Conservation (phyloP, 1,140 invertebrate species). For the Atta texana region DNA sequence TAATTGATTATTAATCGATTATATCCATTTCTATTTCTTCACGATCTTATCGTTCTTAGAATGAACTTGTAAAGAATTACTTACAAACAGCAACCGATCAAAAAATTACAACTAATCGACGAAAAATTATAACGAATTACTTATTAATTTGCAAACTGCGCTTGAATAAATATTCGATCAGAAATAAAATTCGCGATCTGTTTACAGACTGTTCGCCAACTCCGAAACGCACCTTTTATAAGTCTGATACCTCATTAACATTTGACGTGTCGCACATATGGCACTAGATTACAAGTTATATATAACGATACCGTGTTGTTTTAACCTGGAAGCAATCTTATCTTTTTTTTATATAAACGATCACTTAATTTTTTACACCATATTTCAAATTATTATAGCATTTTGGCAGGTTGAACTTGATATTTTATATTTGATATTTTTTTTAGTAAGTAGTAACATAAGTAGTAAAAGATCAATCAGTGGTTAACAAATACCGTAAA, state of each 20-base stretch:
- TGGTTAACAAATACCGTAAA: background rate
- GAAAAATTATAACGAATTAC: background rate
- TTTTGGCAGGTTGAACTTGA: too few species aligned
- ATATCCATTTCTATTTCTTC: too few species aligned
- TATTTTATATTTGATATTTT: background rate
- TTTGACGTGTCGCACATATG: background rate
- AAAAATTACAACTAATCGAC: background rate
- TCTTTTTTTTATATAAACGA: too few species aligned
- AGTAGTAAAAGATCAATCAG: background rate
- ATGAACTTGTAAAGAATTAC: background rate
- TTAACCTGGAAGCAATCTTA: too few species aligned
- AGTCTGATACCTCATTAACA: background rate
- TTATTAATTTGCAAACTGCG: background rate
- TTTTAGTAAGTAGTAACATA: background rate
- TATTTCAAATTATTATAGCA: too few species aligned
- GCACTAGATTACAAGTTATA: background rate
- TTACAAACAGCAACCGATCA: background rate
- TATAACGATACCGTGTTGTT: too few species aligned
- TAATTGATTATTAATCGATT: too few species aligned
- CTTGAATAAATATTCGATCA: background rate
- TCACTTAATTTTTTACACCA: too few species aligned
- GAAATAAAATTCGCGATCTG: background rate
- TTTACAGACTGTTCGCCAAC: background rate
- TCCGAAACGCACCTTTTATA: background rate
- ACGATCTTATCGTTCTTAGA: background rate